phyloP scores from a whole-genome alignment of 2,113 vertebrate genomes.

The Neopipo cinnamomea region DNA sequence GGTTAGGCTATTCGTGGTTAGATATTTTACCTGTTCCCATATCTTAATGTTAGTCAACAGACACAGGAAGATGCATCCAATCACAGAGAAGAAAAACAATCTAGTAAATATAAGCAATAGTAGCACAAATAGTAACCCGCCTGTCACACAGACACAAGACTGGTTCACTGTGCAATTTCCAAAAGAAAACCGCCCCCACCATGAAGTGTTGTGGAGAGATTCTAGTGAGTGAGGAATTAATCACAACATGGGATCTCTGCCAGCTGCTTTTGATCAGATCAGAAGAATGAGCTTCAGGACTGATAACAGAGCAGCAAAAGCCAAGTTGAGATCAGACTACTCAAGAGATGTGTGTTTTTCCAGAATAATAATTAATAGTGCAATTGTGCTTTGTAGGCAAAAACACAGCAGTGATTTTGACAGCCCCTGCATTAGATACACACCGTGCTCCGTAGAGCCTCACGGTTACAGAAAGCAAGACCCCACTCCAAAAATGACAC shows the following conservation, averaged over 20 bases:
- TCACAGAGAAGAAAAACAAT: neutral
- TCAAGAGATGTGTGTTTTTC: neutral
- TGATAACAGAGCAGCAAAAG: conserved; percentile 20
- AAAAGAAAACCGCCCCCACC: neutral
- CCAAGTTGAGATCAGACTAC: neutral
- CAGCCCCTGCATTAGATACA: neutral
- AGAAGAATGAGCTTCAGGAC: neutral
- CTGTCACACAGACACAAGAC: neutral
- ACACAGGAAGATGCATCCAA: neutral
- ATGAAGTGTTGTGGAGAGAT: neutral
- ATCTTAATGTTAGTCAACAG: neutral
- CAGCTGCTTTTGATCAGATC: conserved; percentile 29
- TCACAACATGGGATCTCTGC: conserved; percentile 31
- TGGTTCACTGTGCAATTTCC: neutral
- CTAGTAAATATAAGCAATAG: conserved; percentile 5
- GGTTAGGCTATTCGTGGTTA: neutral
- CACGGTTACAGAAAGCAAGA: neutral
- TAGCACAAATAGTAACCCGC: neutral
- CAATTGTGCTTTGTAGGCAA: neutral
- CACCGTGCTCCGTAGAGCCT: neutral
- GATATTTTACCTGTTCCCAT: neutral
- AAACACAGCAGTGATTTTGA: neutral
- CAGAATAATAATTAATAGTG: conserved; percentile 54
- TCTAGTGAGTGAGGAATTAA: conserved; percentile 2
- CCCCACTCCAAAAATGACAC: neutral